phyloP scores from a whole-genome alignment of 2,888 invertebrate species.

The Clivina fossor region DNA sequence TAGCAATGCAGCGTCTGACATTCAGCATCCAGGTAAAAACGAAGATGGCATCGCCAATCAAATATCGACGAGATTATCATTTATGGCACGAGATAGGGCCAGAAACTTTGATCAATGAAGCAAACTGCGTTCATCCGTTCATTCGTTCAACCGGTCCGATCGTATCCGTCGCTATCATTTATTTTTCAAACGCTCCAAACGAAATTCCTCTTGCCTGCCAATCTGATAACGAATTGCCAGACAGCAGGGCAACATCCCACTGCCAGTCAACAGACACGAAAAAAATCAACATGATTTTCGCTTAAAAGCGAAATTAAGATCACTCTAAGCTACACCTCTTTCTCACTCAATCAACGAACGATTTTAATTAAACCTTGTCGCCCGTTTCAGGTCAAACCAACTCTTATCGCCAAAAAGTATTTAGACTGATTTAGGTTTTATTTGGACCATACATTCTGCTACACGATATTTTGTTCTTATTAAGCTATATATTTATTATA shows the following conservation, averaged over 20 bases:
- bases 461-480: too few species aligned
- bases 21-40: constrained; percentile 6
- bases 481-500: too few species aligned
- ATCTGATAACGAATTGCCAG: neutral
- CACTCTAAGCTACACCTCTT: too few species aligned
- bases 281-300: neutral
- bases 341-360: too few species aligned
- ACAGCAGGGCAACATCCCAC: neutral
- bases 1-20: too few species aligned
- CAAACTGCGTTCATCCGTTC: too few species aligned
- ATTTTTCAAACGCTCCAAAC: constrained; percentile 9
- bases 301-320: neutral
- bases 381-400: too few species aligned
- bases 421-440: too few species aligned
- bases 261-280: neutral
- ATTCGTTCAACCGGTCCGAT: too few species aligned
- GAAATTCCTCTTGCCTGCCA: neutral
- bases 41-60: constrained; percentile 8
- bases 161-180: constrained; percentile 15
- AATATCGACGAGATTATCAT: constrained; percentile 3
- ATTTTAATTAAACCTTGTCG: too few species aligned
- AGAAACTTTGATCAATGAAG: constrained; percentile 19
- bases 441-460: too few species aligned
- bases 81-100: neutral
- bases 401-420: too few species aligned